Conservation (phyloP, 2,797 vertebrate species). For the Esox masquinongy region DNA sequence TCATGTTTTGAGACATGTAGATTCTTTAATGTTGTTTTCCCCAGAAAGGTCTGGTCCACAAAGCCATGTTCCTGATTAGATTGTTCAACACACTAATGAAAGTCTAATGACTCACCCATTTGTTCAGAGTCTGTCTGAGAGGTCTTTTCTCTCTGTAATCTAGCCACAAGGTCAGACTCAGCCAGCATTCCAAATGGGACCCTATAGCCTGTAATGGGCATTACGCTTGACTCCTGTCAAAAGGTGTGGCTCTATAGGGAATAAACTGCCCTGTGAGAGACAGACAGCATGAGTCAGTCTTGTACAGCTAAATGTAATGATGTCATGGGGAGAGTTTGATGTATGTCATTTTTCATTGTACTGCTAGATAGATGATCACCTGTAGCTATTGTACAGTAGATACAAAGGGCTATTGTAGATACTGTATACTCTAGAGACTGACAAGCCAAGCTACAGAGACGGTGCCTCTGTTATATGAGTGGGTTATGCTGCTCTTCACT, state of each 20-base stretch:
- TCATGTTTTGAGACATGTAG: too few species aligned
- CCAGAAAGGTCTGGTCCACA: not conserved
- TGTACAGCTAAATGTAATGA: conserved; percentile 23
- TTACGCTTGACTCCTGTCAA: not conserved
- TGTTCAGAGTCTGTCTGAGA: conserved; percentile 13
- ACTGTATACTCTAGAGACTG: conserved; percentile 22
- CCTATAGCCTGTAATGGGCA: not conserved
- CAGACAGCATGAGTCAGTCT: not conserved
- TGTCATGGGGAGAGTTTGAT: conserved; percentile 34
- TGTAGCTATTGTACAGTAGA: conserved; percentile 17
- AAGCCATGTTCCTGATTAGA: conserved; percentile 29
- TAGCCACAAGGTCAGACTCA: conserved; percentile 35
- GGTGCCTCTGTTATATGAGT: conserved; percentile 44
- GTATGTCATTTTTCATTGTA: conserved; percentile 38
- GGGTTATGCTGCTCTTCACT: conserved; percentile 39
- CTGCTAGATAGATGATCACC: conserved; percentile 23
- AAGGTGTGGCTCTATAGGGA: too few species aligned
- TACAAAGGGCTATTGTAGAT: conserved; percentile 22
- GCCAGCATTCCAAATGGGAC: conserved; percentile 11
- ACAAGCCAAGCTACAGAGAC: conserved; percentile 20
- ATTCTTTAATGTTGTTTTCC: not conserved
- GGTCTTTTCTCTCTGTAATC: conserved; percentile 6
- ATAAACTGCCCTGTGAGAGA: not conserved
- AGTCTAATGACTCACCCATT: conserved; percentile 26
- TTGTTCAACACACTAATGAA: conserved; percentile 32